These are phyloP conservation scores for Zeuzera pyrina DNA, from an alignment of 2,888 invertebrate species.

Conservation along the genomic window DNA sequence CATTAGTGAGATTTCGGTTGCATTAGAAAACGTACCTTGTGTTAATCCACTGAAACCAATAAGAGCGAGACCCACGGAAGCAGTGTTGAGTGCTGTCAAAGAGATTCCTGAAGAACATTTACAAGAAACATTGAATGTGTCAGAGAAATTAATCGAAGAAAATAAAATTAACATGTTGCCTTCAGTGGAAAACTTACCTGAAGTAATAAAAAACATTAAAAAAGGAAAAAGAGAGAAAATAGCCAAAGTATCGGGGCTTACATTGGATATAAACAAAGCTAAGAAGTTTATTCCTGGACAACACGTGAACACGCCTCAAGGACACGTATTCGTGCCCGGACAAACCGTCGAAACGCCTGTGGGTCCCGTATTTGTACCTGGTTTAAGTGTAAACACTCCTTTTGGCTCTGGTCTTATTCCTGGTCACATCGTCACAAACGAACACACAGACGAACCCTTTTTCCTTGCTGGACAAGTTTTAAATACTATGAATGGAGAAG, in stretches of 20 bases:
- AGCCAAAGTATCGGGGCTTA: conserved; percentile 76
- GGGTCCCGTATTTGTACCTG: conserved; percentile 81
- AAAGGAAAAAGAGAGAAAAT: conserved; percentile 72
- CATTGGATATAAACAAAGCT: conserved; percentile 77
- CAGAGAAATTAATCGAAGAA: conserved; percentile 70
- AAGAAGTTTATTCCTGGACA: conserved; percentile 81
- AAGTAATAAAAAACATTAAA: conserved; percentile 74
- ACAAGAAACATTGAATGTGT: conserved; percentile 73
- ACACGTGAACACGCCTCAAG: conserved; percentile 79
- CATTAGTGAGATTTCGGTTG: conserved; percentile 64
- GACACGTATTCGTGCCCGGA: conserved; percentile 82
- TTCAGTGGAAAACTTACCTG: conserved; percentile 75
- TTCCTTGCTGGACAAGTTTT: conserved; percentile 82
- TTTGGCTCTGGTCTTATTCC: conserved; percentile 79
- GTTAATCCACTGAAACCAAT: conserved; percentile 75
- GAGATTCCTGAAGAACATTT: conserved; percentile 72
- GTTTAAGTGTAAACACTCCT: conserved; percentile 79
- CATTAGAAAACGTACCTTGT: conserved; percentile 75
- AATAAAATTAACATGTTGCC: conserved; percentile 74
- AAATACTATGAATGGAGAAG: conserved; percentile 68
- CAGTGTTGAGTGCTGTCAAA: conserved; percentile 59
- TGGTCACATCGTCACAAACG: conserved; percentile 78
- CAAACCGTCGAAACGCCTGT: conserved; percentile 80
- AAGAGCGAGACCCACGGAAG: conserved; percentile 58
- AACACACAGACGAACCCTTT: conserved; percentile 71